These are phyloP conservation scores for Spisula solida DNA, from an alignment of 2,888 invertebrate species.

Conservation along the genomic window DNA sequence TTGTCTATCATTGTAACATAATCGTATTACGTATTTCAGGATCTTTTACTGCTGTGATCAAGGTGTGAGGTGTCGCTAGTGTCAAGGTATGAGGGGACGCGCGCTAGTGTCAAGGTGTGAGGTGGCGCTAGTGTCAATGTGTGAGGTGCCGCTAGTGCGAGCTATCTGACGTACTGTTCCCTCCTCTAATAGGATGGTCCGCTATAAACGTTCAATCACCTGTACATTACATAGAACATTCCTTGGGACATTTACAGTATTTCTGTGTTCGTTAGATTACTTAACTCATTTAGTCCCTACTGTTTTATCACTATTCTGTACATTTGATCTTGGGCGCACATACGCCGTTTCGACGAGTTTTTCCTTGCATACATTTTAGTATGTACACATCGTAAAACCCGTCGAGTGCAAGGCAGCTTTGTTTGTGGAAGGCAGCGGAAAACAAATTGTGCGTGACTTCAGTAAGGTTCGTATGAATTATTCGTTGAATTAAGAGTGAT, in stretches of 20 bases:
- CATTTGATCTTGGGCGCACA: too few relatives aligned
- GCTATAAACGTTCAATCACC: neutral
- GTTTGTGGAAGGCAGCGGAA: too few relatives aligned
- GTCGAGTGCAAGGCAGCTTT: too few relatives aligned
- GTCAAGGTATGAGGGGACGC: neutral
- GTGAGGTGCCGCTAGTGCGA: neutral
- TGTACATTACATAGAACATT: neutral
- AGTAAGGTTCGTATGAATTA: too few relatives aligned
- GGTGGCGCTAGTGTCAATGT: neutral
- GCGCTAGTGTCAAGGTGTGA: neutral
- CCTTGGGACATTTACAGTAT: neutral
- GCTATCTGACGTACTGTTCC: neutral
- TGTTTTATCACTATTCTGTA: neutral
- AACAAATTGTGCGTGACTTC: too few relatives aligned
- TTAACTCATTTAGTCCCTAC: neutral
- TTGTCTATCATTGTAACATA: too few relatives aligned
- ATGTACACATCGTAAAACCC: too few relatives aligned
- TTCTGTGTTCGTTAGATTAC: constrained; percentile 11
- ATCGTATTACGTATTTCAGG: constrained; percentile 1
- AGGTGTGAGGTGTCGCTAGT: neutral
- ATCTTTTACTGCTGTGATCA: constrained; percentile 43
- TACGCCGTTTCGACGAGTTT: too few relatives aligned
- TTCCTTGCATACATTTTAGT: too few relatives aligned
- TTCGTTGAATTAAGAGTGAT: too few relatives aligned
- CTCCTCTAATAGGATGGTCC: neutral